Conservation (phyloP, 2,797 vertebrate genomes). For the Catamblyrhynchus diadema region DNA sequence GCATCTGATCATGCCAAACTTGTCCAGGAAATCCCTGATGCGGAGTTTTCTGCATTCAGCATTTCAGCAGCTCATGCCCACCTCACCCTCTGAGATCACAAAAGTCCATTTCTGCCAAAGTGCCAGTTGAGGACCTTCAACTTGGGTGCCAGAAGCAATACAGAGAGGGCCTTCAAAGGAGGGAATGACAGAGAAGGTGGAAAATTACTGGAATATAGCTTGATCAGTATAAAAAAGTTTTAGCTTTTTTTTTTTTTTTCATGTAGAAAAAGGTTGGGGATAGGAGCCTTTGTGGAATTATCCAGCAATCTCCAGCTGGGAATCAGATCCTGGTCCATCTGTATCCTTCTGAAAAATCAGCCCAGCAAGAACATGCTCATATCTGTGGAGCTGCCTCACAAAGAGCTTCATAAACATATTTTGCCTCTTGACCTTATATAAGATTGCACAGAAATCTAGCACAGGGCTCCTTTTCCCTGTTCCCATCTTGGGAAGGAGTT, state of each 20-base stretch:
- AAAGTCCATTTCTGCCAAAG: not conserved
- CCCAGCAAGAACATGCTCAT: not conserved
- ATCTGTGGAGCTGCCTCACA: fast-evolving
- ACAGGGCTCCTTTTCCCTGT: not conserved
- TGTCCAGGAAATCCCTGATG: not conserved
- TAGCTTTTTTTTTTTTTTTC: not conserved
- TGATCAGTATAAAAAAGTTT: not conserved
- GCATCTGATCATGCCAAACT: not conserved
- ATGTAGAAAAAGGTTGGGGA: not conserved
- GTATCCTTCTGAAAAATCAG: not conserved
- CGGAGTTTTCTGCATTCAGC: not conserved
- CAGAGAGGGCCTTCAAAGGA: not conserved
- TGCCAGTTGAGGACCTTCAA: not conserved
- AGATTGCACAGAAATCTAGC: not conserved
- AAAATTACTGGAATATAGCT: not conserved
- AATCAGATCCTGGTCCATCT: not conserved
- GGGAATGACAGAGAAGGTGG: not conserved
- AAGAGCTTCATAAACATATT: not conserved
- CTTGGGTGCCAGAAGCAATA: not conserved
- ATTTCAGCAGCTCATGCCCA: not conserved
- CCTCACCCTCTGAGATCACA: not conserved
- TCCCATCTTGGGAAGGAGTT: not conserved
- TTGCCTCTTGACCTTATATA: not conserved
- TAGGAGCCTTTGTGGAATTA: not conserved
- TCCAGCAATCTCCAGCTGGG: not conserved